Evolutionary conservation across 2,888 invertebrate genomes (phyloP).

Genomic region (Leucozona laternaria): DNA sequence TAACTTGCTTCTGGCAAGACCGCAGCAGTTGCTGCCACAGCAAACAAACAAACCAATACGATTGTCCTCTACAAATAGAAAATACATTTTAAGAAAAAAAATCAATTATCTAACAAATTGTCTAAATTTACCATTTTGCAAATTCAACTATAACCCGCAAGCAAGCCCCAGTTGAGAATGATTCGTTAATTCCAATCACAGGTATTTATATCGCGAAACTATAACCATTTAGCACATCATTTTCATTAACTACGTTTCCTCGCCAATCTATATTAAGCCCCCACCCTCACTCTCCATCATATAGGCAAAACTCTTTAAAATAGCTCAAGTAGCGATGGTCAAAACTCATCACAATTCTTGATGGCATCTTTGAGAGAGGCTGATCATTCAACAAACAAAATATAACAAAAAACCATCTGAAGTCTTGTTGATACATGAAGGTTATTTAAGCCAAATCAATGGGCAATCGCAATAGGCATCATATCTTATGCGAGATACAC

Average conservation of each 20-base stretch:
- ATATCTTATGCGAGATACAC: neutral
- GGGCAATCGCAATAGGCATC: constrained; percentile 1
- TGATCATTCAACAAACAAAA: constrained; percentile 1
- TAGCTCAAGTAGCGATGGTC: constrained; percentile 21
- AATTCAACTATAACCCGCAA: constrained; percentile 60
- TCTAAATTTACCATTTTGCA: constrained; percentile 61
- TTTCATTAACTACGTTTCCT: constrained; percentile 30
- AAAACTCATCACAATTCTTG: constrained; percentile 13
- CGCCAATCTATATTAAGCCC: constrained; percentile 4
- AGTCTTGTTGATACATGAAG: constrained; percentile 40
- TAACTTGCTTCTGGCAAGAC: constrained; percentile 54
- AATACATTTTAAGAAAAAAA: neutral
- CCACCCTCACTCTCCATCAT: neutral
- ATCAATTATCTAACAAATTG: constrained; percentile 15
- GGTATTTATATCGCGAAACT: constrained; percentile 63
- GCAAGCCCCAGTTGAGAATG: constrained; percentile 68
- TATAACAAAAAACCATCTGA: neutral
- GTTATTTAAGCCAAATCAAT: constrained; percentile 16
- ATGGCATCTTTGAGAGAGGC: constrained; percentile 1
- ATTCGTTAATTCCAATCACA: constrained; percentile 29
- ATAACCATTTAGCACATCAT: constrained; percentile 31
- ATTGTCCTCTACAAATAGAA: constrained; percentile 41
- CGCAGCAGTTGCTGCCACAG: constrained; percentile 50
- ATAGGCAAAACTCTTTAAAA: constrained; percentile 13
- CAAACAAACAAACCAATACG: constrained; percentile 59